Conservation (phyloP, 2,888 invertebrate genomes). For the Hedya salicella region DNA sequence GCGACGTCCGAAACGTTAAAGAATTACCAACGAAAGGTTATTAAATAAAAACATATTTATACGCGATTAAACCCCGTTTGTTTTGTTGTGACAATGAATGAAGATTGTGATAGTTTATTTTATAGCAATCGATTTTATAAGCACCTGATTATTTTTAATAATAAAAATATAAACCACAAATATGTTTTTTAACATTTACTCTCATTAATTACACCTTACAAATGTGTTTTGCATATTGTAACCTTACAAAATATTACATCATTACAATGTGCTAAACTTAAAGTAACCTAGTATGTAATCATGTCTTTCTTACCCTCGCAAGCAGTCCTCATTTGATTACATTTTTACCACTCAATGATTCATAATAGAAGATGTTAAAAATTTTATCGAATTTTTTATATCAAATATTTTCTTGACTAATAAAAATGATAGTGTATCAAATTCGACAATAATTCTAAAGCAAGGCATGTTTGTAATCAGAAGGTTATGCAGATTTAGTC, state of each 20-base stretch:
- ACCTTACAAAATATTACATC: constrained; percentile 80
- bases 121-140: too few relatives aligned
- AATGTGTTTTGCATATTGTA: constrained; percentile 82
- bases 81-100: too few relatives aligned
- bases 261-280: constrained; percentile 84
- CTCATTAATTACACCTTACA: constrained; percentile 83
- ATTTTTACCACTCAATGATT: constrained; percentile 49
- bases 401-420: constrained; percentile 30
- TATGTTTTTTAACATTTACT: constrained; percentile 80
- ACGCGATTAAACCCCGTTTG: too few relatives aligned
- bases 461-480: constrained; percentile 23
- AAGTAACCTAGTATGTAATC: constrained; percentile 78
- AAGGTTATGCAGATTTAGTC: constrained; percentile 23
- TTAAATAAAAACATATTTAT: too few relatives aligned
- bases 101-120: too few relatives aligned
- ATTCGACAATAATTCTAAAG: constrained; percentile 30
- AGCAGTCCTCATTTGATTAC: constrained; percentile 70
- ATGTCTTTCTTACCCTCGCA: constrained; percentile 77
- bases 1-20: too few relatives aligned
- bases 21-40: too few relatives aligned
- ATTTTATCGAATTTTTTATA: constrained; percentile 32
- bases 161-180: constrained; percentile 24
- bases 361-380: constrained; percentile 21
- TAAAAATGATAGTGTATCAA: constrained; percentile 16
- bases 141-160: neutral